Percentiles rank a stretch among this genome's conserved stretches.
Conservation (phyloP, 2,113 vertebrate genomes). For the Noctilio leporinus region DNA sequence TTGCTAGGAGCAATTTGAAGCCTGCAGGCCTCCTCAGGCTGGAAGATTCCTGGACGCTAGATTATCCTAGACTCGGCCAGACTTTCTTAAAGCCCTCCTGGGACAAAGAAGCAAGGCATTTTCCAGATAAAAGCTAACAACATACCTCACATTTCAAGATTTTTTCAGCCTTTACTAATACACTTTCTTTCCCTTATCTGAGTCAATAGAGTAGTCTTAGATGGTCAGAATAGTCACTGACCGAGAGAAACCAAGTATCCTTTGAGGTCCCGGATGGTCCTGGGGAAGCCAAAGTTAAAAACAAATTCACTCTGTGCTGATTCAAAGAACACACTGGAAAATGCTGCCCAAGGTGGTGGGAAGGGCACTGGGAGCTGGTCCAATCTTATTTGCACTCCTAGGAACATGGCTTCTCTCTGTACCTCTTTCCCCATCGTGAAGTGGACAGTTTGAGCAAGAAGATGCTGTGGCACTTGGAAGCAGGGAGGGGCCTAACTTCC, state of each 20-base stretch:
- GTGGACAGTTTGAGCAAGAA: neutral
- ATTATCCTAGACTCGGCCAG: neutral
- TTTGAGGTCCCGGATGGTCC: neutral
- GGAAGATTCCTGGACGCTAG: neutral
- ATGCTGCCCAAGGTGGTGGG: accelerated
- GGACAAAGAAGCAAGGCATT: neutral
- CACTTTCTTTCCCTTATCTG: neutral
- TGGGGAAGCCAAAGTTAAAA: neutral
- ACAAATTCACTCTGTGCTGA: neutral
- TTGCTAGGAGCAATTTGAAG: neutral
- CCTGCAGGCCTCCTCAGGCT: neutral
- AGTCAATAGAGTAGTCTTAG: neutral
- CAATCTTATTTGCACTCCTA: accelerated
- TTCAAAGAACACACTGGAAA: neutral
- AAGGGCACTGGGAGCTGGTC: neutral
- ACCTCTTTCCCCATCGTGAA: neutral
- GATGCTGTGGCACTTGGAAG: neutral
- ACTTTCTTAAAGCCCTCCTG: neutral
- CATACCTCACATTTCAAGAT: neutral
- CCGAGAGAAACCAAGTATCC: neutral
- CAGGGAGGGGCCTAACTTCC: neutral
- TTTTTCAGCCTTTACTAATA: constrained; percentile 22
- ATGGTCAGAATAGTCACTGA: neutral
- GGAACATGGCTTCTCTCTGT: neutral
- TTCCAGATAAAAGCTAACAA: constrained; percentile 20